These are phyloP conservation scores for Halocynthia roretzi DNA, from an alignment of 23 tunicate genomes.

Conservation along the genomic window DNA sequence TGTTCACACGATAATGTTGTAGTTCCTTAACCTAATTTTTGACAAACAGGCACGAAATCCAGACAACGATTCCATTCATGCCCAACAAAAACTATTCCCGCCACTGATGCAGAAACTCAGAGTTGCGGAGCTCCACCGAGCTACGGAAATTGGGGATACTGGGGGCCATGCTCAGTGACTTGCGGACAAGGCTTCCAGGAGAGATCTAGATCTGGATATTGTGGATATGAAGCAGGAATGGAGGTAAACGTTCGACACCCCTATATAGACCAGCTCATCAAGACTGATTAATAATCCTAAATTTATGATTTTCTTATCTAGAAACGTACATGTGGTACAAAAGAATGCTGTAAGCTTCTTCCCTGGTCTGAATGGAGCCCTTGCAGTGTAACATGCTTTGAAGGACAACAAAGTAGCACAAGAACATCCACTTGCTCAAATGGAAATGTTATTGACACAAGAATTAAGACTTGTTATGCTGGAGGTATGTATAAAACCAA, in stretches of 20 bases:
- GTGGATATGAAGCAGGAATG: constrained; percentile 37
- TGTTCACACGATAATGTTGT: constrained; percentile 16
- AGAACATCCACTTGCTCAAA: constrained; percentile 30
- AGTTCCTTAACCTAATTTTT: neutral
- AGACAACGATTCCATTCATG: constrained; percentile 19
- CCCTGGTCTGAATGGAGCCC: constrained; percentile 44
- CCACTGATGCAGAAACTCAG: constrained; percentile 1
- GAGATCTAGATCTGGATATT: constrained; percentile 45
- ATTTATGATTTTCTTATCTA: neutral
- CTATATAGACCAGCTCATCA: too few relatives aligned
- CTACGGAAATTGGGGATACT: constrained; percentile 48
- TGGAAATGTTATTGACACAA: constrained; percentile 9
- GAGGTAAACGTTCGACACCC: constrained; percentile 15
- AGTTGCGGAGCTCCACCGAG: constrained; percentile 21
- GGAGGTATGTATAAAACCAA: constrained; percentile 9
- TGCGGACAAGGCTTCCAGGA: constrained; percentile 75
- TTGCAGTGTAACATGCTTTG: constrained; percentile 37
- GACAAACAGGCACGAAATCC: constrained; percentile 25
- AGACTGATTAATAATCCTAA: too few relatives aligned
- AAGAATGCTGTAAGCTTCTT: constrained; percentile 24
- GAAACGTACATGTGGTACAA: constrained; percentile 23
- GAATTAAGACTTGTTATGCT: constrained; percentile 14
- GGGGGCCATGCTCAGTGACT: constrained; percentile 63
- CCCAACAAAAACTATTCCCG: neutral
- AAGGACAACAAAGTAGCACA: constrained; percentile 24